phyloP scores from a whole-genome alignment of 1,140 invertebrate species.

The Drosophila kohkoa region DNA sequence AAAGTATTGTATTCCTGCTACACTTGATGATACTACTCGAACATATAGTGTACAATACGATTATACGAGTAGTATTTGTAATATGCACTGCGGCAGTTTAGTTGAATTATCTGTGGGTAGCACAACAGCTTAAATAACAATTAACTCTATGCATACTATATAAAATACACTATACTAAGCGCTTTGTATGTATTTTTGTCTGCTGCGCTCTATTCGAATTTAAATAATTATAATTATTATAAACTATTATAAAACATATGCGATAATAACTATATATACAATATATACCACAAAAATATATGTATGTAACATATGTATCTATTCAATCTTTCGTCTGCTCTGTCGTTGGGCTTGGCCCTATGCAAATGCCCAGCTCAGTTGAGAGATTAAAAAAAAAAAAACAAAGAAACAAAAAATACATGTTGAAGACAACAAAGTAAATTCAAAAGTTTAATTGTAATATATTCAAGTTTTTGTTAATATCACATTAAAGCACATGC shows the following conservation, averaged over 20 bases:
- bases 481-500: conserved; percentile 30
- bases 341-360: conserved; percentile 33
- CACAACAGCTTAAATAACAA: conserved; percentile 49
- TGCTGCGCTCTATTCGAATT: conserved; percentile 79
- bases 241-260: conserved; percentile 56
- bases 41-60: conserved; percentile 8
- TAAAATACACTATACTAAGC: conserved; percentile 55
- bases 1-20: conserved; percentile 67
- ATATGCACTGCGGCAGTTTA: conserved; percentile 48
- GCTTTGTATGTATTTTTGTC: conserved; percentile 67
- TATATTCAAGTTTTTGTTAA: conserved; percentile 30
- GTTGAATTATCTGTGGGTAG: conserved; percentile 70
- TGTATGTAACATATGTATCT: conserved; percentile 27
- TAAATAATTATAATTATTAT: conserved; percentile 73
- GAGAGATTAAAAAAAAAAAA: conserved; percentile 16
- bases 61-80: conserved; percentile 16
- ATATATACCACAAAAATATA: conserved; percentile 34
- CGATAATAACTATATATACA: conserved; percentile 51
- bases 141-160: conserved; percentile 33
- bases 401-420: conserved; percentile 1
- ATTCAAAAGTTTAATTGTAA: conserved; percentile 20
- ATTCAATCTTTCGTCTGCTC: conserved; percentile 31
- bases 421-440: background rate
- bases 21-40: conserved; percentile 5
- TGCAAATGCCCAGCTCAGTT: conserved; percentile 31